Base-by-base conservation (phyloP, 2,797 vertebrate genomes). In the Phrynocephalus forsythii region DNA sequence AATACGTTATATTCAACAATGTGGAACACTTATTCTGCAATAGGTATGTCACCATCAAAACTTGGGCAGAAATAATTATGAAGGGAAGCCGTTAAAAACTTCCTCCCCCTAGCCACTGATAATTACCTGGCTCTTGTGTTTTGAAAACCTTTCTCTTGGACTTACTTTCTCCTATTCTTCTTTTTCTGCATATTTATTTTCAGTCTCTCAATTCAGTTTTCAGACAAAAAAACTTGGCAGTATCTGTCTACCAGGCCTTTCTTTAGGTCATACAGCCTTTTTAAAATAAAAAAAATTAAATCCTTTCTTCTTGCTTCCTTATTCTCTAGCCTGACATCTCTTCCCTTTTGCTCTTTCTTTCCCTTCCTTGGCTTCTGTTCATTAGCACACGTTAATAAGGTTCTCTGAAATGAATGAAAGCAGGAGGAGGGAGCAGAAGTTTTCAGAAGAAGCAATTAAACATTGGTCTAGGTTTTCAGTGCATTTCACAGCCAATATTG, bases 351-450 rank as follows among this genome's bases (percentile, higher is more conserved):
- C 89, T 91, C 86, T 93, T 94, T 92, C 79, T 93, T 84, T 52
- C 20, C 66, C 79, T 88, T 69, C 78, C 77, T 94, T 86, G 48
- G 63, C 75, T 68, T 71, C 86, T 83, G 22, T 93, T 94, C 92
- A 83, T 92, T 94, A 93, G 89, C 82, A 90, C 81, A 93, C 87
- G 88, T 95, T 94, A 93, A 95, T 93, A 92, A 92, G 92, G 89
- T 93, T 92, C 92, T 87, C 83, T 85, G 88, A 84, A 89, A 93
- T 85, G 93, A 68, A 91, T 76, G 85, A 88, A 92, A 89, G 89
- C 79, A 93, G 88, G 88, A 87, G 86, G 79, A 76, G 71, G 93
- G 90, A 60, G 75, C 71, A 81, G 86, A 94, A 90, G 88, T 2
- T 79, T 86, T 69, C 83, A 87, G 91, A 44, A 44, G 80, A 93